phyloP scores from a whole-genome alignment of 2,797 vertebrate genomes.

The Ctenopoma kingsleyae region DNA sequence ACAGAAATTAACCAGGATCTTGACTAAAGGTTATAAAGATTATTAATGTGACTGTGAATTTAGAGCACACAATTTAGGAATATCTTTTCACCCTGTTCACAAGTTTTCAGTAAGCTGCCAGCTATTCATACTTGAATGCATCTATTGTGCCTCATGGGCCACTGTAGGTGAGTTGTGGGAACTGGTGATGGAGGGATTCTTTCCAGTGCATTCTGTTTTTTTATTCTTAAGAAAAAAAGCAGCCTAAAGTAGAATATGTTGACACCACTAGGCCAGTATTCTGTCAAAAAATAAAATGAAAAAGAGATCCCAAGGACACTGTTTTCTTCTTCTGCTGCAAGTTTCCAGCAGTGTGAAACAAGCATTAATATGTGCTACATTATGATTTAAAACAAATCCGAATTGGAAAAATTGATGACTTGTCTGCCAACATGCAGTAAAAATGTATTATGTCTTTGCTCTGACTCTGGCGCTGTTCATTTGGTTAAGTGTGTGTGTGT shows the following conservation, averaged over 20 bases:
- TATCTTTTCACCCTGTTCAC: conserved; percentile 44
- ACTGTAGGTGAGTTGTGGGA: conserved; percentile 68
- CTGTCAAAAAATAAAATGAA: conserved; percentile 5
- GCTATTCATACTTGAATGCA: conserved; percentile 62
- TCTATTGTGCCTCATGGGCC: conserved; percentile 59
- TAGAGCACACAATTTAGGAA: conserved; percentile 27
- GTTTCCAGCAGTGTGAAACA: conserved; percentile 35
- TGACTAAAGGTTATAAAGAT: conserved; percentile 5
- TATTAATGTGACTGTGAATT: conserved; percentile 36
- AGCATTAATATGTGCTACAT: conserved; percentile 21
- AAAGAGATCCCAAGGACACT: conserved; percentile 7
- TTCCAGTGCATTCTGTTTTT: conserved; percentile 57
- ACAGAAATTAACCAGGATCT: neutral
- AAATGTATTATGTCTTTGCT: conserved; percentile 29
- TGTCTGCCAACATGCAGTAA: conserved; percentile 8
- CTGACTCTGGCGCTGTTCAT: conserved; percentile 9
- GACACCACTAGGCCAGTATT: conserved; percentile 1
- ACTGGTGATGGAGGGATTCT: conserved; percentile 51
- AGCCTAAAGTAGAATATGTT: conserved; percentile 13
- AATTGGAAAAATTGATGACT: conserved; percentile 31
- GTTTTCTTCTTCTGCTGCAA: conserved; percentile 13
- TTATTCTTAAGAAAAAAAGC: neutral
- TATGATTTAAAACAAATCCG: conserved; percentile 26
- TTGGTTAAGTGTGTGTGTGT: conserved; percentile 12
- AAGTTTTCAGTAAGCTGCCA: conserved; percentile 44